Evolutionary conservation across 1,140 invertebrate species (phyloP), one percentile per base, ranked within the genome.

Genomic region (Drosophila pectinifera): DNA sequence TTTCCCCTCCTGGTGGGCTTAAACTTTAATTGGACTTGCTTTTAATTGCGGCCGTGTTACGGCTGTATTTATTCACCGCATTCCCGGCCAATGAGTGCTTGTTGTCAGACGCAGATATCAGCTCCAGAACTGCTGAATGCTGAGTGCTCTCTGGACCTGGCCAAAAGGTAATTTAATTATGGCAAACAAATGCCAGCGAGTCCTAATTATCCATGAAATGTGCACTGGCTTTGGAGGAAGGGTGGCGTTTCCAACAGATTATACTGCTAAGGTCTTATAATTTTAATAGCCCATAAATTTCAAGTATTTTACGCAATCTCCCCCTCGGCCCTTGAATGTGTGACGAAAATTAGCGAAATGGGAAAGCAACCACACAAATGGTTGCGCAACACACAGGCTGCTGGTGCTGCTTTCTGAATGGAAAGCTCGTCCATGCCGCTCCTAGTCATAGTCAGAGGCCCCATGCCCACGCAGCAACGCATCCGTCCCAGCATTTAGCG

Each of bases 321-420:
- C 63, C 6, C 8, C 14, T 10, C 6, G 46, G 16, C 18, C 13
- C 16, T 24, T 22, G 16, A 24, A 62, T 18, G 10, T 18, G 31
- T 51, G n/a, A 24, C 11, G 16, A 20, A 69, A 56, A 46, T 70
- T 39, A 18, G 34, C 18, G 41, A 20, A 38, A 39, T 55, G 34
- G 22, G 18, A 6, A 20, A 31, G 24, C 38, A 36, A 20, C 67
- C 38, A n/a, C 64, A 38, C 11, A 20, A 48, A 57, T 34, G 45
- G 42, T 70, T 48, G 45, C 51, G 65, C 65, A 70, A 69, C 64
- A 24, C 26, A 31, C 63, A 45, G 34, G 65, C 20, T 48, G 16
- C 26, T 22, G 34, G 11, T 31, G 48, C 3, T 34, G 28, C 28
- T 20, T 34, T 51, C 5, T 34, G n/a, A 68, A 69, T 46, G 42